Conservation (phyloP, 2,113 vertebrate species). For the Alaudala cheleensis region DNA sequence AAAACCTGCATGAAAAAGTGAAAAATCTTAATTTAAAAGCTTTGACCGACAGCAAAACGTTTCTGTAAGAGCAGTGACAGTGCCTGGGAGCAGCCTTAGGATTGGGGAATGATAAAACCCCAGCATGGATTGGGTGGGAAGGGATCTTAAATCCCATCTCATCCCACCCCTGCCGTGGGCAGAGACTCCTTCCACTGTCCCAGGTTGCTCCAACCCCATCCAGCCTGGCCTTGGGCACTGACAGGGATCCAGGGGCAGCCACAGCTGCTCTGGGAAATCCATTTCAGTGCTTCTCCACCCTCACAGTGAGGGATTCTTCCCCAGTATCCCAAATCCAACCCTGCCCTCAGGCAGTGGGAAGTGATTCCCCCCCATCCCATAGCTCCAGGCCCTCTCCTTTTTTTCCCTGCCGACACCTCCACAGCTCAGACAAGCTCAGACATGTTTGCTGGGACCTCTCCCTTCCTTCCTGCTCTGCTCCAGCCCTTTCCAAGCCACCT, state of each 20-base stretch:
- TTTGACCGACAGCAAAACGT: not conserved
- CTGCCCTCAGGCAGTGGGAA: not conserved
- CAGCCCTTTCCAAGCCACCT: not conserved
- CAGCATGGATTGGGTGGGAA: not conserved
- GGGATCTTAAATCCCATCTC: not conserved
- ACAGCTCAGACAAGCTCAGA: not conserved
- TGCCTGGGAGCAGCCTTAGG: not conserved
- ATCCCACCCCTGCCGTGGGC: not conserved
- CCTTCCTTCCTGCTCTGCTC: rapidly evolving
- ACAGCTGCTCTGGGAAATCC: not conserved
- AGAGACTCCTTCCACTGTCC: not conserved
- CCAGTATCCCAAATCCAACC: not conserved
- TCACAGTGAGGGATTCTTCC: not conserved
- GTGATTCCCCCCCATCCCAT: too few relatives aligned
- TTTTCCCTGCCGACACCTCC: not conserved
- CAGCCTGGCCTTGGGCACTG: not conserved
- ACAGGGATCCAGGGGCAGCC: not conserved
- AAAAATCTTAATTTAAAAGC: not conserved
- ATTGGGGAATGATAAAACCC: rapidly evolving
- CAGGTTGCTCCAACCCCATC: rapidly evolving
- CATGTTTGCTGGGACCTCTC: rapidly evolving
- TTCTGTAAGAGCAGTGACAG: rapidly evolving
- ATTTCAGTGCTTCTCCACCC: not conserved
- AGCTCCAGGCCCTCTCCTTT: rapidly evolving
- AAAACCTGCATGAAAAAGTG: conserved; percentile 52